Percentiles rank a stretch among this genome's conserved stretches.
These are phyloP conservation scores for Mallotus villosus DNA, from an alignment of 2,797 vertebrate species.

Conservation along the genomic window DNA sequence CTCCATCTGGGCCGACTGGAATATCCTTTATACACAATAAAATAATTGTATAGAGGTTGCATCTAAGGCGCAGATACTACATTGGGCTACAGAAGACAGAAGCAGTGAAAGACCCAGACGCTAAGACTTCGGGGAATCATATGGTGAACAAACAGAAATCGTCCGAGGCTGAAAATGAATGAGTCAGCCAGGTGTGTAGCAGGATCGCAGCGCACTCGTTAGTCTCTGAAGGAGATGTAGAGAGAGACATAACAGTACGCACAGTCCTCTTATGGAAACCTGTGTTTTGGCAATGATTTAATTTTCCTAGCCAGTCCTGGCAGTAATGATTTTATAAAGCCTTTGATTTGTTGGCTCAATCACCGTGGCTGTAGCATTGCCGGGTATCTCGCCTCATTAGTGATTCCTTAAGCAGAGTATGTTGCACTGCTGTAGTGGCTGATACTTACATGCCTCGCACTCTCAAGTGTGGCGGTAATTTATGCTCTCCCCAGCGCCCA, in stretches of 20 bases:
- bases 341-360: slow-evolving; percentile 63
- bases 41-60: slow-evolving; percentile 31
- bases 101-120: slow-evolving; percentile 27
- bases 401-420: slow-evolving; percentile 62
- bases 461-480: slow-evolving; percentile 63
- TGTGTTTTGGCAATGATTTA: slow-evolving; percentile 51
- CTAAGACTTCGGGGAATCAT: slow-evolving; percentile 37
- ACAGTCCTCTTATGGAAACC: slow-evolving; percentile 40
- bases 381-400: slow-evolving; percentile 60
- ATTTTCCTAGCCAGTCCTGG: slow-evolving; percentile 51
- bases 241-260: slow-evolving; percentile 38
- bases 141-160: slow-evolving; percentile 56
- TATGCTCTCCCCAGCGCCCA: slow-evolving; percentile 65
- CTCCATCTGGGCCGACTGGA: slow-evolving; percentile 35
- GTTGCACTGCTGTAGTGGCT: slow-evolving; percentile 54
- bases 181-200: slow-evolving; percentile 49
- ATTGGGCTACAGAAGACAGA: slow-evolving; percentile 39
- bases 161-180: slow-evolving; percentile 58
- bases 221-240: slow-evolving; percentile 22
- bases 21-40: slow-evolving; percentile 32
- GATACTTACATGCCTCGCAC: slow-evolving; percentile 67
- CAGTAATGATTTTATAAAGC: slow-evolving; percentile 63
- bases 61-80: slow-evolving; percentile 11
- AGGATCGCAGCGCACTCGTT: slow-evolving; percentile 18
- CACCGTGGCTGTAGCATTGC: slow-evolving; percentile 52